Conservation (phyloP, 1,140 invertebrate species). For the Anastatus disparis region DNA sequence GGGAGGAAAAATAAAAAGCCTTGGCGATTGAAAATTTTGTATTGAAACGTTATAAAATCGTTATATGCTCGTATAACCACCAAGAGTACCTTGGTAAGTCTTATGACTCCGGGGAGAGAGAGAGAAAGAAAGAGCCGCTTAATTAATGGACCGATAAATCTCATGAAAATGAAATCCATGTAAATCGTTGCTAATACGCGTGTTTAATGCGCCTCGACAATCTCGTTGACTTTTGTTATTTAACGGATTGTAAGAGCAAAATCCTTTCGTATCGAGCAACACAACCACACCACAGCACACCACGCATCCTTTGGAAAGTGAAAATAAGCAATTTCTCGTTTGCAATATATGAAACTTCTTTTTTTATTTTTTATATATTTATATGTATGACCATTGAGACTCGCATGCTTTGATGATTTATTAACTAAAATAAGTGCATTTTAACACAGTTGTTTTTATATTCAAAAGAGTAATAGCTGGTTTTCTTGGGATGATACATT, state of each 20-base stretch:
- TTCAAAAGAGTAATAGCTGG: too few species aligned
- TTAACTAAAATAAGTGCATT: conserved; percentile 8
- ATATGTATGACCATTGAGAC: too few species aligned
- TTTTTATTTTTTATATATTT: too few species aligned
- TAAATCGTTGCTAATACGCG: conserved; percentile 31
- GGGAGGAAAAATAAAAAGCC: background rate
- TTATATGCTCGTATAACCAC: background rate
- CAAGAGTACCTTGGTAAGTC: too few species aligned
- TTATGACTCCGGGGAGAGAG: background rate
- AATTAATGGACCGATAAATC: conserved; percentile 37
- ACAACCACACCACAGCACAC: too few species aligned
- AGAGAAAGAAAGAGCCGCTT: conserved; percentile 1
- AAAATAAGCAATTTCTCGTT: conserved; percentile 14
- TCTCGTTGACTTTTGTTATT: conserved; percentile 24
- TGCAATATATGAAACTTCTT: too few species aligned
- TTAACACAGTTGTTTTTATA: background rate
- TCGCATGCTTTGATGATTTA: background rate
- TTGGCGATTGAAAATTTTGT: conserved; percentile 21
- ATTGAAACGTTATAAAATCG: conserved; percentile 31
- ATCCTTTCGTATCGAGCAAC: too few species aligned
- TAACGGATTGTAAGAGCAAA: background rate
- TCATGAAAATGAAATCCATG: conserved; percentile 19
- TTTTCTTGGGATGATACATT: too few species aligned
- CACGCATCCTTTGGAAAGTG: background rate
- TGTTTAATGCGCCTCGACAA: conserved; percentile 29